Evolutionary conservation across 1,140 invertebrate genomes (phyloP).

Genomic region (Piezodorus guildinii): DNA sequence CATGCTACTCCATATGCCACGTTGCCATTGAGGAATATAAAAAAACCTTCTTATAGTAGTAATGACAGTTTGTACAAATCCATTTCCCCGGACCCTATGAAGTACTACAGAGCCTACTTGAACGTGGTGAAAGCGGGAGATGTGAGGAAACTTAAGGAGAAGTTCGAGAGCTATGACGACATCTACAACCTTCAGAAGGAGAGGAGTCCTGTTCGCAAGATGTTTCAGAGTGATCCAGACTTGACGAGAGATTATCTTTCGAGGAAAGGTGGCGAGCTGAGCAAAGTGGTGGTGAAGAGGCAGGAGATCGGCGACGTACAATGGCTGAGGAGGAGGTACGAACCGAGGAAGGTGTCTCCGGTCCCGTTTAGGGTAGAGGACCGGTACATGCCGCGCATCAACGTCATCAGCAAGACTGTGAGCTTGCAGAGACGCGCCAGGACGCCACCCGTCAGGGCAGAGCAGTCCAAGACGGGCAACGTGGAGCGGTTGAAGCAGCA

Average conservation of each 20-base stretch:
- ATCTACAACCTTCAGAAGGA: conserved; percentile 31
- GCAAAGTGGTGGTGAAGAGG: conserved; percentile 36
- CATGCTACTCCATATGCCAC: conserved; percentile 24
- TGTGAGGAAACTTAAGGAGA: conserved; percentile 55
- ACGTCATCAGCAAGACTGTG: conserved; percentile 74
- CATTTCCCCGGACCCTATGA: conserved; percentile 52
- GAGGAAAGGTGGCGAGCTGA: conserved; percentile 36
- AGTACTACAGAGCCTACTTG: conserved; percentile 54
- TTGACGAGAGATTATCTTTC: conserved; percentile 46
- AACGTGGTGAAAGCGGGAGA: conserved; percentile 59
- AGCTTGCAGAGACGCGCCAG: conserved; percentile 42
- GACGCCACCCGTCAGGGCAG: conserved; percentile 30
- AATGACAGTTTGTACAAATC: conserved; percentile 26
- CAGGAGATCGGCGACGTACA: conserved; percentile 48
- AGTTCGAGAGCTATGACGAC: conserved; percentile 56
- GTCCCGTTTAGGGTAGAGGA: conserved; percentile 53
- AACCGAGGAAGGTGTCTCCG: conserved; percentile 44
- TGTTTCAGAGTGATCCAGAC: conserved; percentile 64
- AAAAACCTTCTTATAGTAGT: conserved; percentile 23
- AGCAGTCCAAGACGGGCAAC: conserved; percentile 38
- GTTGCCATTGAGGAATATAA: conserved; percentile 17
- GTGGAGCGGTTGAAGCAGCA: conserved; percentile 54
- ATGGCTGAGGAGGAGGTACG: conserved; percentile 47
- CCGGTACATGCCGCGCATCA: conserved; percentile 72
- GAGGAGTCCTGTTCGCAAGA: conserved; percentile 36